Conservation (phyloP, 2,113 vertebrate species). For the Chlorodrepanis virens region DNA sequence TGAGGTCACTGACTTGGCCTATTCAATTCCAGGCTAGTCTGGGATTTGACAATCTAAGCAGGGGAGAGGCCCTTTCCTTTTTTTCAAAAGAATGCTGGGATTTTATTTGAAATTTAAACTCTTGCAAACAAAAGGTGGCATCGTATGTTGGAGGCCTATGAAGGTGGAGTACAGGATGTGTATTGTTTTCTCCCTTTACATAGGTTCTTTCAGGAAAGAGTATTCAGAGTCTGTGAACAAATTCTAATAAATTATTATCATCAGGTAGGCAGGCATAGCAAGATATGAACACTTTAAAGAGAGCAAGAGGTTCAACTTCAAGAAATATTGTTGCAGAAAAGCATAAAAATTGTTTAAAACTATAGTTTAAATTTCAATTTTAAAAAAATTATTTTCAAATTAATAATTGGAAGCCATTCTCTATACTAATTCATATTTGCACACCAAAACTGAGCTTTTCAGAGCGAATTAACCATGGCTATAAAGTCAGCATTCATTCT, state of each 20-base stretch:
- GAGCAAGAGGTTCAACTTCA: not conserved
- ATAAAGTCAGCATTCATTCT: not conserved
- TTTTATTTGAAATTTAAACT: slow-evolving; percentile 72
- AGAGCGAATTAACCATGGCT: not conserved
- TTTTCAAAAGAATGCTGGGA: slow-evolving; percentile 68
- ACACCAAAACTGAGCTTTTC: not conserved
- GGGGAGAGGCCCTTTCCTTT: slow-evolving; percentile 67
- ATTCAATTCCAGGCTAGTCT: slow-evolving; percentile 79
- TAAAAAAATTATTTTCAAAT: not conserved
- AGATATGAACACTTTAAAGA: not conserved
- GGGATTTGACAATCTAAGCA: slow-evolving; percentile 71
- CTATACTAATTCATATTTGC: not conserved
- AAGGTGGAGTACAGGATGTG: slow-evolving; percentile 68
- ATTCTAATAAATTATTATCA: slow-evolving; percentile 39
- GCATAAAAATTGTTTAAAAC: not conserved
- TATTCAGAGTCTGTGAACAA: slow-evolving; percentile 44
- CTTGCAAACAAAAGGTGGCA: slow-evolving; percentile 71
- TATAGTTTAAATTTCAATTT: not conserved
- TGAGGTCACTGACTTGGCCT: slow-evolving; percentile 93
- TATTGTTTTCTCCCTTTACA: slow-evolving; percentile 68
- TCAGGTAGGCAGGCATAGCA: not conserved
- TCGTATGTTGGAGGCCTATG: slow-evolving; percentile 65
- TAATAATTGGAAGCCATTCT: not conserved
- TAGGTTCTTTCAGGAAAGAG: slow-evolving; percentile 47
- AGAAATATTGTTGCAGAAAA: not conserved